Conservation (phyloP, 1,140 invertebrate species). For the Drosophila truncata region DNA sequence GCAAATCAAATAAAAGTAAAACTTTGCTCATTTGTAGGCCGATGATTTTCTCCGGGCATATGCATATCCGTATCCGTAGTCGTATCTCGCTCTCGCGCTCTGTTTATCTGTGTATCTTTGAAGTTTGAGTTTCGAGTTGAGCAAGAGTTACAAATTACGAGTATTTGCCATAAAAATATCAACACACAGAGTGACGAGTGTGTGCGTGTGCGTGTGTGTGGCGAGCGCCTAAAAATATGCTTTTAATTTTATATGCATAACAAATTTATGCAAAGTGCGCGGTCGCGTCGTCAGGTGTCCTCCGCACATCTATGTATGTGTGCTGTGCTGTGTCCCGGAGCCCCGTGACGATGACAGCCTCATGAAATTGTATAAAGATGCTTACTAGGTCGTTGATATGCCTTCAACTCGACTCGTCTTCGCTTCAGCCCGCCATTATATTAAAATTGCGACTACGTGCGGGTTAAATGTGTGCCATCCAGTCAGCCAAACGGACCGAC, state of each 20-base stretch:
- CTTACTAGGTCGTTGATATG: constrained; percentile 82
- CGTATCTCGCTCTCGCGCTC: constrained; percentile 2
- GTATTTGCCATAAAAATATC: constrained; percentile 77
- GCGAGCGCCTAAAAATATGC: constrained; percentile 72
- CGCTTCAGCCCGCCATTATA: constrained; percentile 62
- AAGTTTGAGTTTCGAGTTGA: constrained; percentile 53
- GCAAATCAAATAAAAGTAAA: constrained; percentile 64
- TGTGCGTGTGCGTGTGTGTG: constrained; percentile 1
- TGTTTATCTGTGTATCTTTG: constrained; percentile 54
- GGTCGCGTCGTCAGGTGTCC: constrained; percentile 60
- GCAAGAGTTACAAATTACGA: constrained; percentile 74
- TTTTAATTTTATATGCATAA: constrained; percentile 85
- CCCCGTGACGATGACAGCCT: constrained; percentile 56
- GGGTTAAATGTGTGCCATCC: constrained; percentile 72
- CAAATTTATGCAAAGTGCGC: constrained; percentile 80
- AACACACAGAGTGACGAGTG: constrained; percentile 42
- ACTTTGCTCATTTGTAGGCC: constrained; percentile 76
- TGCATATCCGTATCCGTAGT: constrained; percentile 18
- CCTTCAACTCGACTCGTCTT: constrained; percentile 51
- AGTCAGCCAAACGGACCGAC: constrained; percentile 35
- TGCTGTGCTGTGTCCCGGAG: not conserved
- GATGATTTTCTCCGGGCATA: constrained; percentile 34
- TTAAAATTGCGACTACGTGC: constrained; percentile 79
- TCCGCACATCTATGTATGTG: constrained; percentile 12
- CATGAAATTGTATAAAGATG: constrained; percentile 83